phyloP scores from a whole-genome alignment of 2,113 vertebrate species.

The Megaceryle maxima region DNA sequence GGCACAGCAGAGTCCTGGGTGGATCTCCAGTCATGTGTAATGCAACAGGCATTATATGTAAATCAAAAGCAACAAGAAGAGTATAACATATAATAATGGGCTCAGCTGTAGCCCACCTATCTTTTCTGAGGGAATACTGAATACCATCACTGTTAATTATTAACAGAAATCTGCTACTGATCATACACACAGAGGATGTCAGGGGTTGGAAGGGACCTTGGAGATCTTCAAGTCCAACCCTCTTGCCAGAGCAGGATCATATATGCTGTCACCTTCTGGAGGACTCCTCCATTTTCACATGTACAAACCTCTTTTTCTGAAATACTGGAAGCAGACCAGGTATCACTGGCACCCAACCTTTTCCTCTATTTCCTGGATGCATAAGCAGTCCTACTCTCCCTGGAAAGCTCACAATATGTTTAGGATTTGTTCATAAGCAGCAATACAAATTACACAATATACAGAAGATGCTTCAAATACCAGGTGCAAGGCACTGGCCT shows the following conservation, averaged over 20 bases:
- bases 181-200: too few species aligned
- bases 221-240: too few species aligned
- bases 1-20: neutral
- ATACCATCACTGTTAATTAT: neutral
- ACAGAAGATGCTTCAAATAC: neutral
- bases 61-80: neutral
- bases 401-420: neutral
- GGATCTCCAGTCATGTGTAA: neutral
- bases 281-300: neutral
- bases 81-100: neutral
- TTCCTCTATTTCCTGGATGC: neutral
- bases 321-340: neutral
- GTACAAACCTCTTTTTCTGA: neutral
- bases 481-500: neutral
- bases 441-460: neutral
- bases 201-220: too few species aligned
- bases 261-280: neutral
- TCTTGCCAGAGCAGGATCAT: too few species aligned
- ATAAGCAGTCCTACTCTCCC: neutral
- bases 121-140: neutral
- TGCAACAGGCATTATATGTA: neutral
- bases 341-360: neutral
- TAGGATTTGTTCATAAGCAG: neutral
- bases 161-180: neutral
- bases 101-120: neutral